Evolutionary conservation across 1,140 invertebrate genomes (phyloP).

Genomic region (Cydia strobilella): DNA sequence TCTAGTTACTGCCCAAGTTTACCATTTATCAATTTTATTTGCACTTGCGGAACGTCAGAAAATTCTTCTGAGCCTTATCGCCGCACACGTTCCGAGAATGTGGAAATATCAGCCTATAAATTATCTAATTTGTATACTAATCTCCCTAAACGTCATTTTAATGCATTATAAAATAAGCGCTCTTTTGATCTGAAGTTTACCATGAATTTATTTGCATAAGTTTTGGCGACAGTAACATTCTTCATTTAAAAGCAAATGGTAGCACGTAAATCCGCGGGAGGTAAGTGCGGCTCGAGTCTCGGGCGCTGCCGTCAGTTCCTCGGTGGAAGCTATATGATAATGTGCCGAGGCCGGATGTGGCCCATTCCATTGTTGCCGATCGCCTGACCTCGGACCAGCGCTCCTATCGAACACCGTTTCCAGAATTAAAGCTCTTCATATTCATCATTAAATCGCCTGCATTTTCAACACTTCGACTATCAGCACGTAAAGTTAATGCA

Average conservation of each 20-base stretch:
- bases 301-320: constrained; percentile 47
- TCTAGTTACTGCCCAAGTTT: constrained; percentile 43
- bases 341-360: constrained; percentile 68
- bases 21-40: constrained; percentile 18
- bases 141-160: constrained; percentile 1
- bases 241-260: constrained; percentile 23
- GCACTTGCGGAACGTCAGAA: constrained; percentile 9
- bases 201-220: constrained; percentile 32
- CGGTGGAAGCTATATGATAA: constrained; percentile 73
- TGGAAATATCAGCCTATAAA: constrained; percentile 20
- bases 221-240: constrained; percentile 20
- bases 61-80: constrained; percentile 24
- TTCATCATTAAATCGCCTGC: neutral
- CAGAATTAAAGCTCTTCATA: constrained; percentile 41
- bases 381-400: constrained; percentile 64
- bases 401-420: constrained; percentile 58
- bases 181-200: constrained; percentile 12
- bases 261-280: constrained; percentile 43
- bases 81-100: constrained; percentile 21
- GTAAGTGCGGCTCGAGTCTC: neutral
- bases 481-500: constrained; percentile 14
- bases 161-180: constrained; percentile 25
- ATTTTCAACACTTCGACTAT: neutral
- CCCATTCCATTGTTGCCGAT: constrained; percentile 76
- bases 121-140: constrained; percentile 28